Evolutionary conservation across 2,888 invertebrate genomes (phyloP).

Genomic region (Elmis aenea): DNA sequence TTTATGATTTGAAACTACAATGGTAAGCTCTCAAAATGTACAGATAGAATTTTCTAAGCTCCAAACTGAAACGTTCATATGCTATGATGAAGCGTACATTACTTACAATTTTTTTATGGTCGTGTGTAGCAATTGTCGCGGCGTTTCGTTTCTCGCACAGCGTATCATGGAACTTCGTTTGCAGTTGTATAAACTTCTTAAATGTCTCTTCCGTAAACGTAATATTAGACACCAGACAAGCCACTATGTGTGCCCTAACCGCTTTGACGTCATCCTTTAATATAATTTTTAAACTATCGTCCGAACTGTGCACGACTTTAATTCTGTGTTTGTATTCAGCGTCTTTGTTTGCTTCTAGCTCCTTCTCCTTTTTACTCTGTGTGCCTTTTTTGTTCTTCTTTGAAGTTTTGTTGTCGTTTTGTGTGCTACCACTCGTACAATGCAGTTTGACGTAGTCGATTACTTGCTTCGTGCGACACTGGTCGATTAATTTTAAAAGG

Average conservation of each 20-base stretch:
- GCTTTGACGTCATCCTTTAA: slow-evolving; percentile 45
- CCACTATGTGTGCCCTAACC: slow-evolving; percentile 67
- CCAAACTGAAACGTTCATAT: no score
- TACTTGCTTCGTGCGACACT: slow-evolving; percentile 70
- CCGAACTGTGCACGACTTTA: slow-evolving; percentile 30
- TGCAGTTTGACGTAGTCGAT: slow-evolving; percentile 71
- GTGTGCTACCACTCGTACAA: slow-evolving; percentile 47
- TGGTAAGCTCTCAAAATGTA: no score
- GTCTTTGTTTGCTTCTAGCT: slow-evolving; percentile 42
- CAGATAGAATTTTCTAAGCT: no score
- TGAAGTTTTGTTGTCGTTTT: slow-evolving; percentile 25
- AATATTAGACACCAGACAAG: slow-evolving; percentile 64
- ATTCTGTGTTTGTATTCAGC: slow-evolving; percentile 38
- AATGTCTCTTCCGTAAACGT: slow-evolving; percentile 55
- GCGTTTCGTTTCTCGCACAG: slow-evolving; percentile 72
- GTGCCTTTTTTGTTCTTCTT: slow-evolving; percentile 28
- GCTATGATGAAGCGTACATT: no score
- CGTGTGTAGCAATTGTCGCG: slow-evolving; percentile 82
- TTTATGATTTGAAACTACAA: no score
- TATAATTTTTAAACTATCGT: slow-evolving; percentile 26
- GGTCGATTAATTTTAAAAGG: slow-evolving; percentile 68
- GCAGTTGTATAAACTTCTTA: slow-evolving; percentile 73
- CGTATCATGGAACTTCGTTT: slow-evolving; percentile 71
- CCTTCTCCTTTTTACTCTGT: slow-evolving; percentile 44
- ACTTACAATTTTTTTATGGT: slow-evolving; percentile 56